A percentile compares a stretch with the other conserved stretches of the same genome.
Conservation (phyloP, 2,113 vertebrate species). For the Acanthochromis polyacanthus region DNA sequence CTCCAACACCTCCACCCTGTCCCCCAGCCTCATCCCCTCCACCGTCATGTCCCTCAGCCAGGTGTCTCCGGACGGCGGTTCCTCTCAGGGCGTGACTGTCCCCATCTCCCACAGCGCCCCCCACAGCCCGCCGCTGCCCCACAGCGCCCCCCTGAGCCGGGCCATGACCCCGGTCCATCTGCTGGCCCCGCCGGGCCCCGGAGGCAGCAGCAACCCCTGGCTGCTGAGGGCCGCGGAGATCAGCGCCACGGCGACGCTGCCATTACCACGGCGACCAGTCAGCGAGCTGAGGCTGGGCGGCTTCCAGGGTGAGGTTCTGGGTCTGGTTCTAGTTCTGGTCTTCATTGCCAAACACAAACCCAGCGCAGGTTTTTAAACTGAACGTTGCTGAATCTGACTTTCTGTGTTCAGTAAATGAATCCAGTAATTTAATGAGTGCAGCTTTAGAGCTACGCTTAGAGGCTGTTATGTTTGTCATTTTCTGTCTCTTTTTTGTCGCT, state of each 20-base stretch:
- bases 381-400: too few species aligned
- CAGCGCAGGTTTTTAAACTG: too few species aligned
- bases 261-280: constrained; percentile 84
- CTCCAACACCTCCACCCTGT: constrained; percentile 76
- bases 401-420: too few species aligned
- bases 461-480: too few species aligned
- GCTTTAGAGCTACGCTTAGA: too few species aligned
- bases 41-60: constrained; percentile 78
- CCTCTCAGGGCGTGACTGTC: constrained; percentile 78
- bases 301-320: constrained; percentile 77
- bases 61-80: constrained; percentile 60
- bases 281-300: constrained; percentile 82
- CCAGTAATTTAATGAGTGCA: too few species aligned
- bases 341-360: too few species aligned
- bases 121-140: constrained; percentile 84
- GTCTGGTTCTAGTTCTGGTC: not conserved
- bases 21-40: constrained; percentile 80
- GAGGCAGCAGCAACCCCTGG: constrained; percentile 67
- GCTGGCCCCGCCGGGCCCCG: constrained; percentile 72
- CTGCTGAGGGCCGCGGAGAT: constrained; percentile 78
- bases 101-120: constrained; percentile 80
- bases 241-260: constrained; percentile 85
- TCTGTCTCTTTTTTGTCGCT: too few species aligned
- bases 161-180: constrained; percentile 84
- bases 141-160: constrained; percentile 85